Evolutionary conservation across 1,140 invertebrate species (phyloP).

Genomic region (Stegodyphus dumicola): DNA sequence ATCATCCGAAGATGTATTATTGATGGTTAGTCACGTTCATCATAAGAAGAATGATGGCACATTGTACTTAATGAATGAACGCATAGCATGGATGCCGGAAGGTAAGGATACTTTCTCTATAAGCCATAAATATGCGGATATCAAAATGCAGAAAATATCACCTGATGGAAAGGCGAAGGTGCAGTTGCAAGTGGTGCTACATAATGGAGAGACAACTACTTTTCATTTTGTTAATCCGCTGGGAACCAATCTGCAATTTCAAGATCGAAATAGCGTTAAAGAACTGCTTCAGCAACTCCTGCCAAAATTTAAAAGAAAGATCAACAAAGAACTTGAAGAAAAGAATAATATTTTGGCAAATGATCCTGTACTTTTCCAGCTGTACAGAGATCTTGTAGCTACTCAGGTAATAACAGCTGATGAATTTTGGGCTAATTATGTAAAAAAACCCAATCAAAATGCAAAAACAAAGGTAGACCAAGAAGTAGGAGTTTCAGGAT

Average conservation of each 20-base stretch:
- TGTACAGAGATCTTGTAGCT: constrained; percentile 87
- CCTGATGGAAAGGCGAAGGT: constrained; percentile 98
- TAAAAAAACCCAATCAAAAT: constrained; percentile 66
- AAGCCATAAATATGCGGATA: constrained; percentile 93
- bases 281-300: constrained; percentile 89
- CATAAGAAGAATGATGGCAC: constrained; percentile 97
- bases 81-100: constrained; percentile 95
- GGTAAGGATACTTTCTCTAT: constrained; percentile 89
- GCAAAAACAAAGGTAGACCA: constrained; percentile 46
- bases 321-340: constrained; percentile 83
- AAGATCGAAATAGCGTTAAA: constrained; percentile 93
- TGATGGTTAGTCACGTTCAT: constrained; percentile 90
- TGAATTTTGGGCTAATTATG: constrained; percentile 95
- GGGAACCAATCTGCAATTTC: constrained; percentile 82
- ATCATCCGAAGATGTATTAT: constrained; percentile 85
- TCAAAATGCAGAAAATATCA: constrained; percentile 98
- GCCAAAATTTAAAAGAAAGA: constrained; percentile 94
- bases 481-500: constrained; percentile 65
- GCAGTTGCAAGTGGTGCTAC: constrained; percentile 96
- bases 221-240: constrained; percentile 97
- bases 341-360: constrained; percentile 73
- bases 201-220: constrained; percentile 92
- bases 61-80: constrained; percentile 94
- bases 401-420: constrained; percentile 92
- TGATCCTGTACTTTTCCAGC: constrained; percentile 71